phyloP scores from a whole-genome alignment of 2,888 invertebrate species.

The Epirrhoe tristata region DNA sequence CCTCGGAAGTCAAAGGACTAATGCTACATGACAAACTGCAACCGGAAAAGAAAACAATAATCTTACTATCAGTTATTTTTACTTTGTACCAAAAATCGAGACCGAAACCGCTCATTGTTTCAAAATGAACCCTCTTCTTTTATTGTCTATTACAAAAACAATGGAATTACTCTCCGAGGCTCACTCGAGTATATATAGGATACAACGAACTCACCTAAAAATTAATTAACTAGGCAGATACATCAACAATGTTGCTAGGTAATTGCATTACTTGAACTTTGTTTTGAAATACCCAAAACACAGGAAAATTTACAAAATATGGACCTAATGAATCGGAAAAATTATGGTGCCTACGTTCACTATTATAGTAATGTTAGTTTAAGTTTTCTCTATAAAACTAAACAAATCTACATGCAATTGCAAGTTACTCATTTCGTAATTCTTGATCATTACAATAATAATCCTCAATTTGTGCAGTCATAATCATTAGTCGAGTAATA shows the following conservation, averaged over 20 bases:
- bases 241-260: slow-evolving; percentile 41
- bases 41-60: too few relatives aligned
- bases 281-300: slow-evolving; percentile 18
- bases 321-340: background rate
- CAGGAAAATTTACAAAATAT: background rate
- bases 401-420: background rate
- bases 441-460: background rate
- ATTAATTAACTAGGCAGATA: slow-evolving; percentile 25
- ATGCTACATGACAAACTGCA: too few relatives aligned
- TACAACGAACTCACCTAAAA: slow-evolving; percentile 7
- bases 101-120: background rate
- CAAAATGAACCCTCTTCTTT: background rate
- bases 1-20: too few relatives aligned
- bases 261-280: slow-evolving; percentile 41
- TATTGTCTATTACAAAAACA: slow-evolving; percentile 1
- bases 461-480: background rate
- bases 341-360: background rate
- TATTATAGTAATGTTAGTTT: background rate
- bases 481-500: background rate
- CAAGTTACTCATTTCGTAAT: background rate
- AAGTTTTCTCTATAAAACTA: background rate
- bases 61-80: too few relatives aligned
- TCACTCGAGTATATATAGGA: background rate
- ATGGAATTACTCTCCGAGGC: background rate
- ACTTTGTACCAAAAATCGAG: background rate